Evolutionary conservation across 2,797 vertebrate genomes (phyloP).

Genomic region (Rhynchotus rufescens): DNA sequence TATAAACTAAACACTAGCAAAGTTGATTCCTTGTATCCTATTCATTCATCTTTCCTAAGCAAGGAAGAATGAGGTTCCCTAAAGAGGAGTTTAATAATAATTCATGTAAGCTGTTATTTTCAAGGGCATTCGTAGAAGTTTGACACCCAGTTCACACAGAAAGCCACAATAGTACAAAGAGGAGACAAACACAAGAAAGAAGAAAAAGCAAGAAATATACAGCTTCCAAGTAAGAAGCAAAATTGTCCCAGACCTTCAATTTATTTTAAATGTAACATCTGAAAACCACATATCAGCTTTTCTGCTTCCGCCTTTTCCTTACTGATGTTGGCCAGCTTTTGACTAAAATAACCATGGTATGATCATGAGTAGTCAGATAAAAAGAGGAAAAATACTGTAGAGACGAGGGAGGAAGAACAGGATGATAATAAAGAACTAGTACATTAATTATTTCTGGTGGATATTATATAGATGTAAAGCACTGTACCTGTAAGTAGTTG

Average conservation of each 20-base stretch:
- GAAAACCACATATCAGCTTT: neutral
- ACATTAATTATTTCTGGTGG: neutral
- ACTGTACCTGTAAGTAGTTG: slow-evolving; percentile 93
- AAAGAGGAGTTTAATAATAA: neutral
- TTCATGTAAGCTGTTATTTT: neutral
- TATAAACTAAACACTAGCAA: neutral
- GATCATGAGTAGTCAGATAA: neutral
- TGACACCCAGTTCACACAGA: neutral
- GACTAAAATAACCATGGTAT: neutral
- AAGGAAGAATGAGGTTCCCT: neutral
- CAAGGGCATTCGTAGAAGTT: neutral
- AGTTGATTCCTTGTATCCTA: neutral
- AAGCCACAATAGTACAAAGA: neutral
- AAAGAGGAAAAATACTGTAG: neutral
- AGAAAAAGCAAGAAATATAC: neutral
- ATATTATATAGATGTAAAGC: neutral
- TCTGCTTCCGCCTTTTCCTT: neutral
- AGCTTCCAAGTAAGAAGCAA: neutral
- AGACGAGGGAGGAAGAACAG: neutral
- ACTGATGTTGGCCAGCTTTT: neutral
- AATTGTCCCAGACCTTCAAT: neutral
- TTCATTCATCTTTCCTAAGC: neutral
- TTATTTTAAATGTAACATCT: neutral
- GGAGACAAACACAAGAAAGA: neutral
- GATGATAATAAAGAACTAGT: neutral